Evolutionary conservation across 1,140 invertebrate genomes (phyloP).

Genomic region (Rhynchophorus ferrugineus): DNA sequence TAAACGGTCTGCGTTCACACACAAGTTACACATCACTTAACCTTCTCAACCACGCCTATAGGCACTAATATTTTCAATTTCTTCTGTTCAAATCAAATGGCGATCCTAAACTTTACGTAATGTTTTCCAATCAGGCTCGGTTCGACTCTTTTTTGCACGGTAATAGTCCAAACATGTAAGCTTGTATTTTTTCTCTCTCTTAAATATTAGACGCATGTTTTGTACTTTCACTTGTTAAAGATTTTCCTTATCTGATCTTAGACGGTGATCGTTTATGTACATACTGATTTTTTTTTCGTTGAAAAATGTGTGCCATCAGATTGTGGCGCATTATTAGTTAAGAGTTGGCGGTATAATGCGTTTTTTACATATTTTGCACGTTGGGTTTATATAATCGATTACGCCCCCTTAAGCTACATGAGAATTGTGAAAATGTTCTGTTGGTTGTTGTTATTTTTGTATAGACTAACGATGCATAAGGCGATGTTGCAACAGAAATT

Average conservation of each 20-base stretch:
- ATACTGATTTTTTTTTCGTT: background rate
- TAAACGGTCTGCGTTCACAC: background rate
- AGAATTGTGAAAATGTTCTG: background rate
- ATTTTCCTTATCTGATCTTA: background rate
- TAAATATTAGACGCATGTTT: background rate
- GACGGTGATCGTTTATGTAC: too few relatives aligned
- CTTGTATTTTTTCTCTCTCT: background rate
- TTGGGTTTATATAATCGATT: background rate
- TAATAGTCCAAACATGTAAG: background rate
- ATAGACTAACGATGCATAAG: background rate
- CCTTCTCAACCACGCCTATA: background rate
- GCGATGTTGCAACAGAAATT: background rate
- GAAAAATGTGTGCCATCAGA: background rate
- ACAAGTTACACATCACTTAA: background rate
- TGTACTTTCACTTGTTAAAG: background rate
- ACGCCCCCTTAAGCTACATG: background rate
- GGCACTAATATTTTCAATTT: background rate
- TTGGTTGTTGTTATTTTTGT: background rate
- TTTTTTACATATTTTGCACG: background rate
- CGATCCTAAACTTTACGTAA: too few relatives aligned
- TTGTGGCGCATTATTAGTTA: background rate
- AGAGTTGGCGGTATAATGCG: background rate
- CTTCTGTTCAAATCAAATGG: too few relatives aligned
- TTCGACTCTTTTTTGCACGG: too few relatives aligned
- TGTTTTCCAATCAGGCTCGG: too few relatives aligned